These are phyloP conservation scores for Ascidia mentula DNA, from an alignment of 23 tunicate genomes.

Conservation along the genomic window DNA sequence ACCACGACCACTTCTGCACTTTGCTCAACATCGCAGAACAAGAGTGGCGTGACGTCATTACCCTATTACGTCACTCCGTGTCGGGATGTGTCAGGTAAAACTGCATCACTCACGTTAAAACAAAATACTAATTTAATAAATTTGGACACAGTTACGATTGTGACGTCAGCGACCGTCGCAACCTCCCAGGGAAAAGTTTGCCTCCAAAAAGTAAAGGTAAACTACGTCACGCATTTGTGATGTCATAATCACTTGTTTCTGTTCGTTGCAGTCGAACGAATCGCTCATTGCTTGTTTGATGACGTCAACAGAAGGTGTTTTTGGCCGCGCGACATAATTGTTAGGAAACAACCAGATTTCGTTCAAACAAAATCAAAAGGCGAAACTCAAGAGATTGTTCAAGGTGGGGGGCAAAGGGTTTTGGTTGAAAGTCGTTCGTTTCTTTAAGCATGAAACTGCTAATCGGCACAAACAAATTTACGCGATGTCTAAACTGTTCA, in stretches of 20 bases:
- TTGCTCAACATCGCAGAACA: not conserved
- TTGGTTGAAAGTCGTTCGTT: too few relatives aligned
- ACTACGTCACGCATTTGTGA: not conserved
- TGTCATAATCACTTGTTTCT: not conserved
- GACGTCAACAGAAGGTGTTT: not conserved
- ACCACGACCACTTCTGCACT: not conserved
- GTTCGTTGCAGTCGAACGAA: not conserved
- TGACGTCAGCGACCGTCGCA: not conserved
- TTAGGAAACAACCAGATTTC: not conserved
- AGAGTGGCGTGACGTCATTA: not conserved
- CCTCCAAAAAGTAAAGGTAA: not conserved
- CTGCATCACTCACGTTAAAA: not conserved
- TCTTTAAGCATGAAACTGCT: too few relatives aligned
- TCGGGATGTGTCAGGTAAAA: not conserved
- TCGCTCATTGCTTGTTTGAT: not conserved
- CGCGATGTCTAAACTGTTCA: too few relatives aligned
- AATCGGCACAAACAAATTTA: too few relatives aligned
- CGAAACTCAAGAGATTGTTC: too few relatives aligned
- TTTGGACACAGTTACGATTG: slow-evolving; percentile 5
- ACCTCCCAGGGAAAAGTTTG: not conserved
- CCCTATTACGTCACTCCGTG: not conserved
- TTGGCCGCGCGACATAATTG: not conserved
- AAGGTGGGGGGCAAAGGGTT: too few relatives aligned
- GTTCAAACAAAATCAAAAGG: not conserved
- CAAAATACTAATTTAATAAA: not conserved